phyloP scores from a whole-genome alignment of 2,113 vertebrate genomes.

The Triplophysa dalaica region DNA sequence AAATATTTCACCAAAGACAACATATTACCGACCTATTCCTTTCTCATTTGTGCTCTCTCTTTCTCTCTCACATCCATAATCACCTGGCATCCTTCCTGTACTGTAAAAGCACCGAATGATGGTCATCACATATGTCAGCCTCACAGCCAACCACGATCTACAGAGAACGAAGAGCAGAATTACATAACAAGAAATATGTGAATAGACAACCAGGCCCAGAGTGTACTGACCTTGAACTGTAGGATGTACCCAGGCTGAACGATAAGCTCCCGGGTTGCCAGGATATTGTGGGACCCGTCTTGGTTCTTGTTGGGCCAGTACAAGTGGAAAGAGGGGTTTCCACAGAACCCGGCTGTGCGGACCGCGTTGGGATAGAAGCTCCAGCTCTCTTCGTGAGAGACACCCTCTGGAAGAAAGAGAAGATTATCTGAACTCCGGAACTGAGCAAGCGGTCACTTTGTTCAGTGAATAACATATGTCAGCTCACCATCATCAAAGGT shows the following conservation, averaged over 20 bases:
- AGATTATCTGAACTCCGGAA: background rate
- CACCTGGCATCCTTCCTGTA: constrained; percentile 96
- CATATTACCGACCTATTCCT: background rate
- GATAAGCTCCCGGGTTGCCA: constrained; percentile 94
- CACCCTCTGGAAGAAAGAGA: constrained; percentile 78
- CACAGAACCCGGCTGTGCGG: constrained; percentile 95
- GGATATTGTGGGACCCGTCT: constrained; percentile 90
- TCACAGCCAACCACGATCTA: constrained; percentile 98
- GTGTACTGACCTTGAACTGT: constrained; percentile 87
- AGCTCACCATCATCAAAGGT: constrained; percentile 90
- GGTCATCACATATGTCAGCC: constrained; percentile 90
- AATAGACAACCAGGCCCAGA: background rate
- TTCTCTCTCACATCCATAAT: constrained; percentile 17
- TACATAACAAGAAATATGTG: background rate
- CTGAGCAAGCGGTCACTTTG: background rate
- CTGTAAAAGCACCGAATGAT: constrained; percentile 93
- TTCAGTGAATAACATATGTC: background rate
- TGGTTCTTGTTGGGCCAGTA: constrained; percentile 99
- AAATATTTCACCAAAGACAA: too few relatives aligned
- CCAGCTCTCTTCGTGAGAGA: constrained; percentile 96
- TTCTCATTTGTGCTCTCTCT: background rate
- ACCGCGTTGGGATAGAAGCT: constrained; percentile 98
- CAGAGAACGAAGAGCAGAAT: constrained; percentile 22
- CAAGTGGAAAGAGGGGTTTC: constrained; percentile 97
- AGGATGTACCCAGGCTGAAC: constrained; percentile 97